Evolutionary conservation across 2,797 vertebrate genomes (phyloP).

Genomic region (Petrocephalus schoutedeni): DNA sequence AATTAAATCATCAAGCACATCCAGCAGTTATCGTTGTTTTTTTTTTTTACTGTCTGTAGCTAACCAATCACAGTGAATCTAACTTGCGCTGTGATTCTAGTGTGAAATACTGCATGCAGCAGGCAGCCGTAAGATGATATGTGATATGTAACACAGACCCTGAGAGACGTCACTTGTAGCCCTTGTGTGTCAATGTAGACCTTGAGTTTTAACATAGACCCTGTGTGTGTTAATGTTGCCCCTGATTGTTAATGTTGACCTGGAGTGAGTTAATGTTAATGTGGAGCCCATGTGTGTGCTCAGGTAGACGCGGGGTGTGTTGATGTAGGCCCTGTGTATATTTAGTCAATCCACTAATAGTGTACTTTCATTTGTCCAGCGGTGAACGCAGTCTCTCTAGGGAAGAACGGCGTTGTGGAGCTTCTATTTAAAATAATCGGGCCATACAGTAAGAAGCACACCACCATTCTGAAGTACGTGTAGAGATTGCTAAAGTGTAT

Average conservation of each 20-base stretch:
- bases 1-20: background rate
- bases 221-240: background rate
- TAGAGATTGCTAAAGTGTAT: background rate
- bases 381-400: constrained; percentile 89
- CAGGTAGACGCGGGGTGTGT: no score
- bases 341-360: background rate
- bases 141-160: background rate
- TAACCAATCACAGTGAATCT: background rate
- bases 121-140: background rate
- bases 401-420: constrained; percentile 88
- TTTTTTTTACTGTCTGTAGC: background rate
- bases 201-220: background rate
- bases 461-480: constrained; percentile 81
- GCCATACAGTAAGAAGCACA: constrained; percentile 91
- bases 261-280: background rate
- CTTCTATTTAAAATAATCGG: constrained; percentile 86
- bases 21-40: background rate
- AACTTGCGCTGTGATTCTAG: background rate
- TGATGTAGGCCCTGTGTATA: background rate
- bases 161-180: background rate
- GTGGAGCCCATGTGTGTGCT: background rate
- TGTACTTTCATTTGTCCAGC: constrained; percentile 58
- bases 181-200: background rate
- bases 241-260: background rate
- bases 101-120: background rate